Evolutionary conservation across 1,140 invertebrate genomes (phyloP).

Genomic region (Saccostrea cuccullata): DNA sequence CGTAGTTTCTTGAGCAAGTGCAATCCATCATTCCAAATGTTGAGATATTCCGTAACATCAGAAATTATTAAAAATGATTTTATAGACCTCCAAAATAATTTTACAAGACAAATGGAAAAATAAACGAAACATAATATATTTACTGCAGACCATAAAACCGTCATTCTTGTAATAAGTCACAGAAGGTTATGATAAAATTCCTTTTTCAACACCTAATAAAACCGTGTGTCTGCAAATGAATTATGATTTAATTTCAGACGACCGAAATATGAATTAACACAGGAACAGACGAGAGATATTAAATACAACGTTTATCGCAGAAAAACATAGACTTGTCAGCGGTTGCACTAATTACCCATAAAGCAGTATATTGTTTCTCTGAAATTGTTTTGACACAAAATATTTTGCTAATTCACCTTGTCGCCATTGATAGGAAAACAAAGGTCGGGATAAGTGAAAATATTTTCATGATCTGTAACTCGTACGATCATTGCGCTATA

Average conservation of each 20-base stretch:
- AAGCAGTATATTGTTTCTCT: constrained; percentile 31
- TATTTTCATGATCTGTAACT: not conserved
- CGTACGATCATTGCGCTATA: no score
- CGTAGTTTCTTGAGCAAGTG: not conserved
- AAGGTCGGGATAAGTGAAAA: not conserved
- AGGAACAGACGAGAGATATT: constrained; percentile 20
- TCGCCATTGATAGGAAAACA: not conserved
- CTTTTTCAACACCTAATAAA: constrained; percentile 20
- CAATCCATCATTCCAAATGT: constrained; percentile 30
- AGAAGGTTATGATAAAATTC: constrained; percentile 18
- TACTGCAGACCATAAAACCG: not conserved
- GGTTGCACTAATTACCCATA: constrained; percentile 35
- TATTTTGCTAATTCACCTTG: constrained; percentile 7
- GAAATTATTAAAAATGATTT: constrained; percentile 29
- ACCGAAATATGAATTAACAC: constrained; percentile 36
- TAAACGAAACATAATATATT: constrained; percentile 25
- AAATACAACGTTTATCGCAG: constrained; percentile 31
- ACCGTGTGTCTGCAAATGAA: constrained; percentile 32
- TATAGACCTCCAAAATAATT: constrained; percentile 29
- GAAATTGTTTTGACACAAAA: constrained; percentile 29
- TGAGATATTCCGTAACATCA: constrained; percentile 24
- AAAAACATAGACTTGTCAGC: not conserved
- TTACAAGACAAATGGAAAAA: constrained; percentile 31
- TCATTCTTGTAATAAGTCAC: not conserved
- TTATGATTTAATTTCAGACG: constrained; percentile 36